phyloP scores from a whole-genome alignment of 1,140 invertebrate genomes.

The Megalopta genalis region DNA sequence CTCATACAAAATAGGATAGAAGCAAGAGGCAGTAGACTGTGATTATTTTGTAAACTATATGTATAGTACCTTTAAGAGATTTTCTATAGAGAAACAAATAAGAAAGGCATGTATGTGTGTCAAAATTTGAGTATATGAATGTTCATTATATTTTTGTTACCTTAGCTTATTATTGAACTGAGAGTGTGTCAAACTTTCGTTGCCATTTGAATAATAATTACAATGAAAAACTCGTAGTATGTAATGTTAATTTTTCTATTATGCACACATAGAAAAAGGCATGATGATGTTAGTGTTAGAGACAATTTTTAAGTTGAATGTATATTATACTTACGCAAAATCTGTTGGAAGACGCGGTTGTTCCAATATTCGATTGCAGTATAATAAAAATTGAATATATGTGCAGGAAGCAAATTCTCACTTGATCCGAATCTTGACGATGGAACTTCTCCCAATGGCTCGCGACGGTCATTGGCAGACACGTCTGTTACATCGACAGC shows the following conservation, averaged over 20 bases:
- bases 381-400: conserved; percentile 40
- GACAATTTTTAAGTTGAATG: conserved; percentile 13
- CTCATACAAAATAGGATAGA: conserved; percentile 24
- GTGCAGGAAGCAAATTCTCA: conserved; percentile 84
- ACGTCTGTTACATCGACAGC: conserved; percentile 91
- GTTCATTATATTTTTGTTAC: conserved; percentile 27
- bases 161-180: background rate
- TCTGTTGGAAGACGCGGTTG: conserved; percentile 10
- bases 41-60: conserved; percentile 15
- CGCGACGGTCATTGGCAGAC: conserved; percentile 88
- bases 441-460: conserved; percentile 84
- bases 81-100: background rate
- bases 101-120: background rate
- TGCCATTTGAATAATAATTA: conserved; percentile 13
- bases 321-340: conserved; percentile 25
- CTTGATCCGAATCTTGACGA: conserved; percentile 86
- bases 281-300: background rate
- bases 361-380: conserved; percentile 14
- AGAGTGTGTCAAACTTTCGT: background rate
- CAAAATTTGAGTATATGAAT: background rate
- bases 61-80: conserved; percentile 18
- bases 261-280: background rate
- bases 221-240: background rate
- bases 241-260: background rate
- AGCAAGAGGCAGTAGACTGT: conserved; percentile 11